Base-by-base conservation (phyloP, 1,140 invertebrate genomes). In the Drosophila guanche region DNA sequence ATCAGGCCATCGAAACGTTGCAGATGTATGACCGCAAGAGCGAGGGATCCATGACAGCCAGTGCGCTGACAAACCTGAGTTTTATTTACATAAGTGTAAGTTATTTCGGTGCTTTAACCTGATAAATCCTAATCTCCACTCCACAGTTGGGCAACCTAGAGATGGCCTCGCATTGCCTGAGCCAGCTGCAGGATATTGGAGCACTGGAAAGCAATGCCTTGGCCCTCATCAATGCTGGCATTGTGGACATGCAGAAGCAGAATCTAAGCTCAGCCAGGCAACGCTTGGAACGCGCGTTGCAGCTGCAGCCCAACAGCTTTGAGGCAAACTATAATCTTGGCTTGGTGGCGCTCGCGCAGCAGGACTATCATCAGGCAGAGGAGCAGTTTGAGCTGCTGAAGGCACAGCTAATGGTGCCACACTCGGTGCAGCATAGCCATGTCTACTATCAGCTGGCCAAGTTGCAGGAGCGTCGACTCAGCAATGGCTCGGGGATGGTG, bases 281-380 rank as follows among this genome's bases (percentile, higher is more conserved):
- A 81, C 95, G 95, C 81, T 96, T 97, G 79, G 92, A 94, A 50
- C 95, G 95, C 70, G 97, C 97, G 1, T 89, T 98, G 46, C 94
- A 96, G 58, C 95, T 95, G 78, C 96, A 98, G 80, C 94, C 96
- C 0, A 95, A 95, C 22, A 97, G 96, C 90, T 95, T 98, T 27
- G 97, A 98, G 92, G 98, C 97, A 5, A 92, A 98, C n/a, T 99
- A 97, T 86, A 98, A 99, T 92, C 92, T 98, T 55, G 97, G 96
- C 27, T 90, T 98, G 51, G 93, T 95, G 16, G 94, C 96, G 54
- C 94, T 95, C 65, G 95, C 97, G 70, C 95, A 97, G 90, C 78
- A 89, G 42, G 84, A 90, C 95, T 47, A 91, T 96, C 41, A 95
- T 95, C 73, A 77, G 20, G 90, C 90, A 33, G 85, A 90, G 22